Percentiles rank a stretch among this genome's conserved stretches.
Conservation (phyloP, 2,797 vertebrate species). For the Leptatherina wallacei region DNA sequence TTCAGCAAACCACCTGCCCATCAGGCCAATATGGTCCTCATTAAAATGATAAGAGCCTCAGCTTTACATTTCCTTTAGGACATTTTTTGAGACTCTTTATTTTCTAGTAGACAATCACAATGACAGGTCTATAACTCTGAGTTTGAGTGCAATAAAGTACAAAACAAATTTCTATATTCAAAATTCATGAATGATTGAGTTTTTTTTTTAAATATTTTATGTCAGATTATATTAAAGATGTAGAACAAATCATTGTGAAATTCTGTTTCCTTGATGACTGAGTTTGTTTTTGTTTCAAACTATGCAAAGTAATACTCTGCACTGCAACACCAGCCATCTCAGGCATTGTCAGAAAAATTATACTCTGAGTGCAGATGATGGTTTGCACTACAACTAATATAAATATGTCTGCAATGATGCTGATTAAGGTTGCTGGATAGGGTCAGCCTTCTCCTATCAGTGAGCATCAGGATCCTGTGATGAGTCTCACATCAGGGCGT, state of each 20-base stretch:
- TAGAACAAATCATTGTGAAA: slow-evolving; percentile 17
- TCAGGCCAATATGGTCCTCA: slow-evolving; percentile 72
- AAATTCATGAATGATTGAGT: slow-evolving; percentile 10
- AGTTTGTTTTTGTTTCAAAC: slow-evolving; percentile 20
- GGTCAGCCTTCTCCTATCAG: slow-evolving; percentile 74
- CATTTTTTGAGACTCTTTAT: slow-evolving; percentile 33
- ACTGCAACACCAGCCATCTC: slow-evolving; percentile 33
- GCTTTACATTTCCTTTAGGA: slow-evolving; percentile 53
- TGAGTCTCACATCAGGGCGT: slow-evolving; percentile 77
- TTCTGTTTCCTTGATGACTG: slow-evolving; percentile 14
- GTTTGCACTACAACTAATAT: slow-evolving; percentile 67
- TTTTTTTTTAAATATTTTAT: slow-evolving; percentile 11
- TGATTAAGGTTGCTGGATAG: slow-evolving; percentile 78
- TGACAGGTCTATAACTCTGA: slow-evolving; percentile 33
- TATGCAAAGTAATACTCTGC: slow-evolving; percentile 17
- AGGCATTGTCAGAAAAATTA: slow-evolving; percentile 74
- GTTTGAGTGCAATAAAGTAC: slow-evolving; percentile 26
- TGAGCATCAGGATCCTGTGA: slow-evolving; percentile 65
- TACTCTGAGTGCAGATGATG: slow-evolving; percentile 51
- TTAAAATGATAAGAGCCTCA: slow-evolving; percentile 61
- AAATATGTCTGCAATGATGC: slow-evolving; percentile 77
- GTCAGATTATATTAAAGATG: slow-evolving; percentile 34
- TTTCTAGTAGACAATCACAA: slow-evolving; percentile 43
- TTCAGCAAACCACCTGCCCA: slow-evolving; percentile 82
- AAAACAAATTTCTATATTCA: slow-evolving; percentile 19